Evolutionary conservation across 2,113 vertebrate genomes (phyloP), one percentile per base, ranked within the genome.

Genomic region (Serilophus lunatus): DNA sequence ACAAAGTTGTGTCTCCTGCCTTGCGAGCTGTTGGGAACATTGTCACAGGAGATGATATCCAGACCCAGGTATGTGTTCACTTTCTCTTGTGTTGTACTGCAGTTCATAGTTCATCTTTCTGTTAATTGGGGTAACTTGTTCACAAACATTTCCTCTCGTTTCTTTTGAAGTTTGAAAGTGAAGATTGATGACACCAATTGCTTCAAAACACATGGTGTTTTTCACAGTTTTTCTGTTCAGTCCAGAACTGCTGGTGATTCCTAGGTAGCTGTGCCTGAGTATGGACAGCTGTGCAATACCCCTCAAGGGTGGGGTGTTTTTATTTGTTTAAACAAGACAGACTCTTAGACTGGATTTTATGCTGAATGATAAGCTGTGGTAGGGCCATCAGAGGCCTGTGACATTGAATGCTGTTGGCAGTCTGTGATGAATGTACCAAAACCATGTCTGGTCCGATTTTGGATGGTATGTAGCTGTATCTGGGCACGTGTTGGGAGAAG

Each of bases 1-100:
- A 99, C 97, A 99, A 99, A 97, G 99, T 99, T 94, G 99, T 99
- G 23, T 99, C 99, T 84, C 99, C 99, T 93, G 99, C 99, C 65
- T 96, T 99, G 81, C 97, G 99, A 87, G 99, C 99, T 54, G 99
- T 99, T 61, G 99, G 99, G 61, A 99, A 99, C 96, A 99, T 99
- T 1, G 99, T 99, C 70, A 99, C 99, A 78, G 99, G 99, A 84
- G 99, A 99, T 96, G 99, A 99, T 96, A 97, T 99, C 80, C 99
- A 99, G 98, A 99, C 99, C 88, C 99, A 99, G 98, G 99, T 99
- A 97, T 66, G 96, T 50, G 81, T 79, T 61, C 45, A 25, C 14
- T 83, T 95, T 33, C 10, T 94, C n/a, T 42, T 63, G 5, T 47
- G 7, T 50, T 70, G 45, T 51, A 36, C 22, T 76, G 31, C 44